phyloP scores from a whole-genome alignment of 2,113 vertebrate genomes.

The Callocephalon fimbriatum region DNA sequence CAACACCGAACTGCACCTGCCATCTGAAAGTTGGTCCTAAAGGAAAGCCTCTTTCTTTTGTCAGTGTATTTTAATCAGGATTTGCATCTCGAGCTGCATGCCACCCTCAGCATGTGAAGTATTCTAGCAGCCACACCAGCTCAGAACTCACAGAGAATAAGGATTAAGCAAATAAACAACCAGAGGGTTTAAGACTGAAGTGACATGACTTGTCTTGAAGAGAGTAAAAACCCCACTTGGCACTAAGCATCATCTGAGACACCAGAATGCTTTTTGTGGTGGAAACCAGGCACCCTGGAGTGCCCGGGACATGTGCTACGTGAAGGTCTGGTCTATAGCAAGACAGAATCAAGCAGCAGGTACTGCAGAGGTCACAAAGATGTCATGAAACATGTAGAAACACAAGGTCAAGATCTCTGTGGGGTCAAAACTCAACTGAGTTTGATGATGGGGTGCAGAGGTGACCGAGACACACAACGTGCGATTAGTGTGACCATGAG shows the following conservation, averaged over 20 bases:
- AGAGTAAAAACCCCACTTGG: neutral
- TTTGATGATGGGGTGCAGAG: neutral
- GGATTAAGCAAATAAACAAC: neutral
- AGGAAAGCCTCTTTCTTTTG: neutral
- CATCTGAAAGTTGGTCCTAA: neutral
- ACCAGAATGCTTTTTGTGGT: neutral
- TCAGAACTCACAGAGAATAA: neutral
- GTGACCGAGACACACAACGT: neutral
- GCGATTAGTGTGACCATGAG: fast-evolving
- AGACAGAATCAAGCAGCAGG: neutral
- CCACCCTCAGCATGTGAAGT: neutral
- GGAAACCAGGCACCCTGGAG: neutral
- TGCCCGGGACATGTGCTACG: fast-evolving
- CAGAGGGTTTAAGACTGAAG: neutral
- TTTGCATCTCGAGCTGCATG: neutral
- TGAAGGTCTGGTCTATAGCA: neutral
- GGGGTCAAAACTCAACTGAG: neutral
- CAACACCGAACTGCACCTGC: neutral
- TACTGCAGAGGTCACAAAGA: neutral
- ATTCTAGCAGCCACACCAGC: neutral
- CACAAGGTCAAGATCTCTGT: neutral
- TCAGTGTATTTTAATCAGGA: neutral
- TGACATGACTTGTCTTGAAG: neutral
- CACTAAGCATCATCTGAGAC: neutral
- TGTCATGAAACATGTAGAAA: neutral